Conservation (phyloP, 2,888 invertebrate species). For the Proisotoma minuta region DNA sequence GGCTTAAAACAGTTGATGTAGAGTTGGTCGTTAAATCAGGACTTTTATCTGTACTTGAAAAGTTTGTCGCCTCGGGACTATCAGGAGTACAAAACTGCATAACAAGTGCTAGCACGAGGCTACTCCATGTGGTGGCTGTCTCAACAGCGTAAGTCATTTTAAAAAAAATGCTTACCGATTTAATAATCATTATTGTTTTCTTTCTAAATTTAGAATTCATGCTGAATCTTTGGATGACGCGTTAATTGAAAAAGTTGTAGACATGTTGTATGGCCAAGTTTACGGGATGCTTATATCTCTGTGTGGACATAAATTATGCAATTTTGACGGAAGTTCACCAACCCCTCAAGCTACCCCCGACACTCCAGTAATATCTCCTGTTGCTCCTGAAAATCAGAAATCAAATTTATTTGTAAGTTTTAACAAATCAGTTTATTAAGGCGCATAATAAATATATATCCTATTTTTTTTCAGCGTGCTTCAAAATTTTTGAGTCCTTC, state of each 20-base stretch:
- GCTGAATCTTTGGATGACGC: conserved; percentile 54
- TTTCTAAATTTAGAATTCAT: conserved; percentile 51
- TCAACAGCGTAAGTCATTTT: conserved; percentile 54
- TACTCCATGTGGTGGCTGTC: conserved; percentile 58
- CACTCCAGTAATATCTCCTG: conserved; percentile 44
- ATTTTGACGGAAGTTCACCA: conserved; percentile 40
- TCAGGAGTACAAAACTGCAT: conserved; percentile 41
- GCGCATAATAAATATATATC: not conserved
- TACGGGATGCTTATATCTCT: conserved; percentile 42
- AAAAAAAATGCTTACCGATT: not conserved
- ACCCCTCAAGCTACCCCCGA: conserved; percentile 45
- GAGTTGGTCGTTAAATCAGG: conserved; percentile 58
- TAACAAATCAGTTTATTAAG: not conserved
- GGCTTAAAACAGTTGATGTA: conserved; percentile 57
- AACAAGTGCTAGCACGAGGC: conserved; percentile 55
- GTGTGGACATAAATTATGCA: conserved; percentile 42
- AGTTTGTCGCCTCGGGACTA: conserved; percentile 49
- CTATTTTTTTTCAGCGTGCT: conserved; percentile 4
- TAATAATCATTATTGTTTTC: conserved; percentile 19
- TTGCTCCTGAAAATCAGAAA: conserved; percentile 15
- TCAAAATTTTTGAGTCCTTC: conserved; percentile 33
- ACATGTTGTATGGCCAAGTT: conserved; percentile 56
- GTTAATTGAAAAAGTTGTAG: conserved; percentile 56
- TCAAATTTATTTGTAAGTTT: not conserved
- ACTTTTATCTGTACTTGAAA: conserved; percentile 54